These are phyloP conservation scores for Lates calcarifer DNA, from an alignment of 2,113 vertebrate species.

Conservation along the genomic window DNA sequence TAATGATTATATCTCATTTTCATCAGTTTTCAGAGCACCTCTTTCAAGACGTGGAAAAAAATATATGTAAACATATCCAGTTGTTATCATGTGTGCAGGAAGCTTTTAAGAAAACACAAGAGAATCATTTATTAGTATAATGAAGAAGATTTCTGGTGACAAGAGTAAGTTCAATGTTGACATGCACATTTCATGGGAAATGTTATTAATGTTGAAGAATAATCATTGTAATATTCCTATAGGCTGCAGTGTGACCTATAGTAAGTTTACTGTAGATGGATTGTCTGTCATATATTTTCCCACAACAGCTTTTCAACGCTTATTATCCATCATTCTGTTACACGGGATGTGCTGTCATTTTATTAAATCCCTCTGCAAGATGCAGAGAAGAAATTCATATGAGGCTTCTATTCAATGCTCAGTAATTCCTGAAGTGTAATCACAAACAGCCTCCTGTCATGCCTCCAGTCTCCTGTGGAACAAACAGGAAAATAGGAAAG, in stretches of 20 bases:
- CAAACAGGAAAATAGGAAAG: neutral
- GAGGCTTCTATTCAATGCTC: neutral
- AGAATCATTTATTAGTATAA: no score
- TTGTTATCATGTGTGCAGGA: neutral
- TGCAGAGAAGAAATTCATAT: neutral
- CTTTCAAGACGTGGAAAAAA: no score
- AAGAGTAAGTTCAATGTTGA: no score
- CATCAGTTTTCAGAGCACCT: no score
- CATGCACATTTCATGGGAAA: no score
- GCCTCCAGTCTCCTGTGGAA: fast-evolving
- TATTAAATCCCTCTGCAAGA: neutral
- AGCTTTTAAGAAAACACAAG: no score
- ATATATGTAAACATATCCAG: neutral
- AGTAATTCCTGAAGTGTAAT: neutral
- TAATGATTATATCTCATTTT: no score
- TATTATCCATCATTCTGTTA: neutral
- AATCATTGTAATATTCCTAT: neutral
- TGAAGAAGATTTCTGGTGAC: no score
- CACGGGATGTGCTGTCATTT: neutral
- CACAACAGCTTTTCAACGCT: neutral
- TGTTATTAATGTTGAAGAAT: no score
- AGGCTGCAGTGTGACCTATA: neutral
- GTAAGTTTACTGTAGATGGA: neutral
- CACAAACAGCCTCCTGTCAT: neutral
- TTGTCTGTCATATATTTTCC: neutral